Evolutionary conservation across 2,888 invertebrate species (phyloP).

Genomic region (Sphecodes monilicornis): DNA sequence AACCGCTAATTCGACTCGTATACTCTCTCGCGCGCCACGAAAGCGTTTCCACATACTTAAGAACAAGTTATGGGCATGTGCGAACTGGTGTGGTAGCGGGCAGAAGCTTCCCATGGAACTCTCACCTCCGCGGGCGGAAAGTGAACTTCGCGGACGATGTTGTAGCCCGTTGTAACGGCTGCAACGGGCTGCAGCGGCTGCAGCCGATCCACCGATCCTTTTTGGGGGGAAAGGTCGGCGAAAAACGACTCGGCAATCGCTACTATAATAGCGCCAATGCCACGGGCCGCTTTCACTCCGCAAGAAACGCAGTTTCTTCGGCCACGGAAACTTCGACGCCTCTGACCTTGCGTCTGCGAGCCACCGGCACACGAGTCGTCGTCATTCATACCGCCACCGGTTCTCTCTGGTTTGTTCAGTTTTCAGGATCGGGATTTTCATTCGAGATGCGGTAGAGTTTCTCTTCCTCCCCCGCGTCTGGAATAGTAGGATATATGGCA

Average conservation of each 20-base stretch:
- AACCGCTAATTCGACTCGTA: slow-evolving; percentile 40
- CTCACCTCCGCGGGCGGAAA: slow-evolving; percentile 84
- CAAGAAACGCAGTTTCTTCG: slow-evolving; percentile 52
- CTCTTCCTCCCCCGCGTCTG: background rate
- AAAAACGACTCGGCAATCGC: slow-evolving; percentile 75
- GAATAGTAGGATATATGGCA: too few relatives aligned
- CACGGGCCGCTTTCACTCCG: slow-evolving; percentile 77
- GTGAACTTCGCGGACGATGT: slow-evolving; percentile 77
- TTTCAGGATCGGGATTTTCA: background rate
- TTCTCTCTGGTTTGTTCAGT: background rate
- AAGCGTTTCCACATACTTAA: slow-evolving; percentile 68
- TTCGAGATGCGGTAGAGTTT: background rate
- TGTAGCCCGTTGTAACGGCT: slow-evolving; percentile 36
- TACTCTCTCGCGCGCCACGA: slow-evolving; percentile 34
- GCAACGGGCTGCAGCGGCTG: slow-evolving; percentile 38
- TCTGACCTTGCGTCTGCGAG: slow-evolving; percentile 39
- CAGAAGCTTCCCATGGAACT: slow-evolving; percentile 84
- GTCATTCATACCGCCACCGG: background rate
- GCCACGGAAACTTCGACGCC: slow-evolving; percentile 43
- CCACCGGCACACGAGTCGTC: background rate
- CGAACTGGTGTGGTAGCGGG: slow-evolving; percentile 75
- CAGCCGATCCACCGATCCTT: slow-evolving; percentile 70
- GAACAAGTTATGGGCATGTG: slow-evolving; percentile 75
- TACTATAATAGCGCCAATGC: slow-evolving; percentile 75
- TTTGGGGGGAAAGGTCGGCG: slow-evolving; percentile 79